Evolutionary conservation across 2,113 vertebrate species (phyloP).

Genomic region (Peromyscus maniculatus): DNA sequence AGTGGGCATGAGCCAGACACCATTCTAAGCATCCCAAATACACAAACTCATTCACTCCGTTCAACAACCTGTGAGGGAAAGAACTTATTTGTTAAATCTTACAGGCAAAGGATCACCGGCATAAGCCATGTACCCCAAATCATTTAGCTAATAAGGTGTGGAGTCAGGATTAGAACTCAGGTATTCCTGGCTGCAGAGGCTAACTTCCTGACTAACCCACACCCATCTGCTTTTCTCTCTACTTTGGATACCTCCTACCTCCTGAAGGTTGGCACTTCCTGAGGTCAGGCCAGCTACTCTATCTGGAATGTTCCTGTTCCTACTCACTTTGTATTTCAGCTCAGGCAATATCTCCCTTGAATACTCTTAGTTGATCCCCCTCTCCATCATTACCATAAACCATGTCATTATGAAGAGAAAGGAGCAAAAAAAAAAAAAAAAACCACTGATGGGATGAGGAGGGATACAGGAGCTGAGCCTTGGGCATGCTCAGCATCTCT

Average conservation of each 20-base stretch:
- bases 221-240: neutral
- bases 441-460: neutral
- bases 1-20: rapidly evolving
- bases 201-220: rapidly evolving
- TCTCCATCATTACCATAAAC: neutral
- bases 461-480: neutral
- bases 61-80: neutral
- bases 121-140: neutral
- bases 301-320: neutral
- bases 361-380: neutral
- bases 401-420: neutral
- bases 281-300: neutral
- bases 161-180: neutral
- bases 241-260: neutral
- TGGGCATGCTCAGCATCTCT: neutral
- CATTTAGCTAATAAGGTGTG: neutral
- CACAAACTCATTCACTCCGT: neutral
- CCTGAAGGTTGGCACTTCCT: neutral
- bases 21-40: neutral
- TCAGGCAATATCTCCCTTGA: neutral
- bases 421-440: neutral
- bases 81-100: neutral
- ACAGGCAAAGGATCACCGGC: neutral
- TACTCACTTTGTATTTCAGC: neutral
- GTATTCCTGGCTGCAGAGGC: neutral